Evolutionary conservation across 2,888 invertebrate species (phyloP), one percentile per base, ranked within the genome.

Genomic region (Drosophila percnosoma): DNA sequence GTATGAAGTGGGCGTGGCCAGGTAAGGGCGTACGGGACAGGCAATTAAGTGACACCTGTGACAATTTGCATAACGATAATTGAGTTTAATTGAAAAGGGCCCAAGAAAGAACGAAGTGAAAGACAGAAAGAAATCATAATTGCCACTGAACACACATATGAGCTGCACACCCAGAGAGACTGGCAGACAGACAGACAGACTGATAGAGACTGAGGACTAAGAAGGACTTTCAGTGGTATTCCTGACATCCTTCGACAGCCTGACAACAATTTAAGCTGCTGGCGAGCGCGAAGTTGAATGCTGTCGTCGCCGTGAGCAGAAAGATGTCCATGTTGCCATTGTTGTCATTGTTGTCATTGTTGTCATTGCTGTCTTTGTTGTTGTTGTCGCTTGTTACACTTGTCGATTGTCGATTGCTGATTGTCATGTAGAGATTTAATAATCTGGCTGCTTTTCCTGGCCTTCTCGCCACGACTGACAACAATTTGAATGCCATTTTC

Each of bases 351-450:
- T 52, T 24, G 24, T 27, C 27, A 27, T 27, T 29, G 29, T 29
- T 57, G 21, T 52, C 27, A 5, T 27, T 55, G 36, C 7, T 15
- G 36, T 18, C 13, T 7, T 38, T 51, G 29, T 29, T 51, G 59
- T 21, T 66, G 29, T 40, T 67, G 59, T 40, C 59, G 45, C 24
- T 48, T 65, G 51, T 45, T 52, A 55, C 66, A 45, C 45, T 45
- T 68, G 86, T 72, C 87, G 87, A 84, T 45, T 66, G 84, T 71
- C 87, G 87, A 84, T 45, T 66, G 84, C 69, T 78, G 88, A 84
- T 79, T 84, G 79, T 70, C 82, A 82, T 89, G 80, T 74, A 68
- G 70, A 76, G 90, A 86, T 89, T 89, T 87, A 75, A 89, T 87
- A 90, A 90, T 90, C 88, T 74, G 71, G 38, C 60, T 61, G 67